Conservation (phyloP, 2,113 vertebrate species). For the Aleadryas rufinucha region DNA sequence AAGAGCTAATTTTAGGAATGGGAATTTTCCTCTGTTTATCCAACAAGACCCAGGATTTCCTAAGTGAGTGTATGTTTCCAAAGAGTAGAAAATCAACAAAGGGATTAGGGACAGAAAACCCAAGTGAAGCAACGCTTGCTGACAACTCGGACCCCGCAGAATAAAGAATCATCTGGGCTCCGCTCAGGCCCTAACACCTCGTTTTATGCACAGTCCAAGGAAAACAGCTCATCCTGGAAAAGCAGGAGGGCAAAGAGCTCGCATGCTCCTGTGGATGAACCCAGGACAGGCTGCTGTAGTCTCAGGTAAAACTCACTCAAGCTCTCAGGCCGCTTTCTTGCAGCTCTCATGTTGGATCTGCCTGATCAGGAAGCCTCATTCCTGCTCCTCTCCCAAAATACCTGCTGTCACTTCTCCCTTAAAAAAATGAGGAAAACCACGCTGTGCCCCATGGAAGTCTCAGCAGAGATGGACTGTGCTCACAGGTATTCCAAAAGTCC, state of each 20-base stretch:
- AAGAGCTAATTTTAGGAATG: slow-evolving; percentile 31
- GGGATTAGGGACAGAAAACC: not conserved
- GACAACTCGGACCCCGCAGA: not conserved
- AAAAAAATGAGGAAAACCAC: fast-evolving
- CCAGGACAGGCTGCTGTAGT: fast-evolving
- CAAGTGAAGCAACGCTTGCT: not conserved
- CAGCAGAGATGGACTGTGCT: not conserved
- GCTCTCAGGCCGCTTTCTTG: not conserved
- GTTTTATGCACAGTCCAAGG: not conserved
- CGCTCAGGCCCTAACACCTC: not conserved
- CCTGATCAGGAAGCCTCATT: not conserved
- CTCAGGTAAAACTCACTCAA: not conserved
- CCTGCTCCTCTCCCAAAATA: not conserved
- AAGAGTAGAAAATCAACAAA: not conserved
- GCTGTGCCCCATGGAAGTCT: fast-evolving
- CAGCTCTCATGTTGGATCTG: not conserved
- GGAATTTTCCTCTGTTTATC: slow-evolving; percentile 47
- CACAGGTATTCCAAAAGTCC: not conserved
- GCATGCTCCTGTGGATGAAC: not conserved
- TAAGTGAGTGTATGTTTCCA: not conserved
- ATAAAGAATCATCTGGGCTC: not conserved
- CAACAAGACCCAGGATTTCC: not conserved
- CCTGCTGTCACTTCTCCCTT: not conserved
- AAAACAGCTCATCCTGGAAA: not conserved
- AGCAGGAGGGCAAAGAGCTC: not conserved